These are phyloP conservation scores for Mesoclemmys tuberculata DNA, from an alignment of 2,113 vertebrate genomes.

Conservation along the genomic window DNA sequence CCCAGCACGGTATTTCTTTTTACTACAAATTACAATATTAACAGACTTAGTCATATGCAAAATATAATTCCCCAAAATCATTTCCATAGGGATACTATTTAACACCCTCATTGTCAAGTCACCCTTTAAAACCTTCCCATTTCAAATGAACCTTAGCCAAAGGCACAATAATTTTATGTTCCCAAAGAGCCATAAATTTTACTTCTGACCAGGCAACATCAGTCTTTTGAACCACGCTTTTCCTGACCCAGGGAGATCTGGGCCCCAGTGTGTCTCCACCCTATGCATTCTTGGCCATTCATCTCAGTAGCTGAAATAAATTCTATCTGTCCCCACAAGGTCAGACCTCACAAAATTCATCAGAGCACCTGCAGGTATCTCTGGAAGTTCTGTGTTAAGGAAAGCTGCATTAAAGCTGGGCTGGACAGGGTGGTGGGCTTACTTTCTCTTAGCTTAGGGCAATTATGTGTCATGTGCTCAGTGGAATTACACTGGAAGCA, in stretches of 20 bases:
- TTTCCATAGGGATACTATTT: neutral
- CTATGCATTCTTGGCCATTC: neutral
- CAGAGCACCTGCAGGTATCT: neutral
- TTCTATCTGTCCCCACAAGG: neutral
- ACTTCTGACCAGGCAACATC: neutral
- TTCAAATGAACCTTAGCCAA: neutral
- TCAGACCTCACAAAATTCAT: neutral
- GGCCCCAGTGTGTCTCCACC: neutral
- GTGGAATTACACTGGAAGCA: neutral
- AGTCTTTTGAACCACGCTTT: neutral
- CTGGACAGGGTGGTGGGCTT: neutral
- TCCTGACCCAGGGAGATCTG: neutral
- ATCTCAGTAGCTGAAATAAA: neutral
- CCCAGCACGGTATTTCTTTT: neutral
- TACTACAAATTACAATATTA: neutral
- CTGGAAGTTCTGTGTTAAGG: neutral
- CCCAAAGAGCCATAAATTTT: neutral
- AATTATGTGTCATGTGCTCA: neutral
- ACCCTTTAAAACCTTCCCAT: neutral
- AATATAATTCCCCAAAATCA: neutral
- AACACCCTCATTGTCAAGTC: neutral
- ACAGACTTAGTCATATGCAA: neutral
- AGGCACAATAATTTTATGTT: neutral
- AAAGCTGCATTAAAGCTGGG: neutral
- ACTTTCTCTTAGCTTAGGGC: neutral